Conservation (phyloP, 2,797 vertebrate genomes). For the Argyrosomus regius region DNA sequence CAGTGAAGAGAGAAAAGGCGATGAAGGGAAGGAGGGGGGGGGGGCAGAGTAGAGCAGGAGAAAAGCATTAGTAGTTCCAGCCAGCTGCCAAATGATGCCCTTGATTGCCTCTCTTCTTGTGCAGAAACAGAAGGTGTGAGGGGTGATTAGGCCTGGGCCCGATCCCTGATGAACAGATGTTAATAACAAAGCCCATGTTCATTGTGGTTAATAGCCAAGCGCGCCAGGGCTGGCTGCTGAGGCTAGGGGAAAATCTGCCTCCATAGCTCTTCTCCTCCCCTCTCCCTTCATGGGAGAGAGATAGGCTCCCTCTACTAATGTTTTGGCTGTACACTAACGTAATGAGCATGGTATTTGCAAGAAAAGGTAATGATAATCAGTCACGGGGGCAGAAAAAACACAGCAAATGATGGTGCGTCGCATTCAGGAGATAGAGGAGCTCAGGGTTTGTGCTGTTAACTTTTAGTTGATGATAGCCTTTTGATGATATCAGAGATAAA, state of each 20-base stretch:
- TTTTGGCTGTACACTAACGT: conserved; percentile 86
- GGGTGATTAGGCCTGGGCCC: conserved; percentile 90
- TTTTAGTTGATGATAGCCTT: conserved; percentile 83
- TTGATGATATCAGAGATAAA: conserved; percentile 83
- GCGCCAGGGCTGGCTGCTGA: conserved; percentile 89
- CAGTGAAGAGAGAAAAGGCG: conserved; percentile 72
- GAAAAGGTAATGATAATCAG: conserved; percentile 91
- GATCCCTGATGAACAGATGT: conserved; percentile 91
- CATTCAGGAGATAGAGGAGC: conserved; percentile 81
- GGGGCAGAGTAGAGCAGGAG: conserved; percentile 74
- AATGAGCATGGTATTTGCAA: conserved; percentile 90
- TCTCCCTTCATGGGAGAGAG: conserved; percentile 84
- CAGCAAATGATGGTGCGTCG: conserved; percentile 83
- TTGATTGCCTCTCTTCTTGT: conserved; percentile 93
- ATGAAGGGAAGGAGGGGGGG: conserved; percentile 58
- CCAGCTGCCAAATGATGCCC: conserved; percentile 94
- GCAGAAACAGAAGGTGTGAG: conserved; percentile 94
- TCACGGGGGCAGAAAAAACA: conserved; percentile 81
- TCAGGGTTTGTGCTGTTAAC: conserved; percentile 84
- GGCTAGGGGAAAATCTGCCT: conserved; percentile 88
- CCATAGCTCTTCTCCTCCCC: conserved; percentile 84
- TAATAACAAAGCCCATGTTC: conserved; percentile 93
- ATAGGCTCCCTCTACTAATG: conserved; percentile 85
- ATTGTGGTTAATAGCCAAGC: conserved; percentile 91
- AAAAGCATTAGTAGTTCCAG: conserved; percentile 91